Evolutionary conservation across 2,113 vertebrate genomes (phyloP), one percentile per base, ranked within the genome.

Genomic region (Carassius carassius): DNA sequence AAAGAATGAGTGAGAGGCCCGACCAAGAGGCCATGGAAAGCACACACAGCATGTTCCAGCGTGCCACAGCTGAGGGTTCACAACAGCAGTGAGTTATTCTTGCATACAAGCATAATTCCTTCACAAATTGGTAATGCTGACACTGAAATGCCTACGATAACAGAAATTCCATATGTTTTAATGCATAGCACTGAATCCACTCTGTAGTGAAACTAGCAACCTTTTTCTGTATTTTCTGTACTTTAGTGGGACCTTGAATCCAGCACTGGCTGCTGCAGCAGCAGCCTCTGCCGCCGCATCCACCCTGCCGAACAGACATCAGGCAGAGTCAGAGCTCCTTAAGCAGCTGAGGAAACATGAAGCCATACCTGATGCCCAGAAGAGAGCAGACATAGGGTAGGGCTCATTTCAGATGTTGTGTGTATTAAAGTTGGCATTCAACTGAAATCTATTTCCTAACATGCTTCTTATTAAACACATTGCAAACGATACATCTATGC

Each of bases 201-300:
- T 37, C 19, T 41, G 69, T 41, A 72, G 17, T 21, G 4, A 75
- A 21, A 77, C 35, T 44, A 44, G 41, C 9, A 44, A 44, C 41
- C 9, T 1, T 73, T 32, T 89, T 44, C 19, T 87, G 58, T 69
- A 90, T 75, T 32, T 89, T 10, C 21, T 87, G 58, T 69, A 90
- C 90, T 58, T 32, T 73, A 94, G 89, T 25, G 90, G 91, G 12
- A 85, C 87, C 1, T 84, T 97, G 84, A 94, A 89, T 90, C 94
- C 94, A 17, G 92, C 95, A 16, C 80, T 99, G 88, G 93, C 95
- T 29, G 93, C 94, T 8, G 97, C 98, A 6, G 93, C 94, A 7
- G 97, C 98, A 6, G 97, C 90, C 2, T 92, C 96, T 56, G 96
- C 96, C 0, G 96, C 96, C 0, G 97, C 97, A 0, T 93, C 96